Evolutionary conservation across 2,797 vertebrate species (phyloP), one percentile per base, ranked within the genome.

Genomic region (Oreonectes daqikongensis): DNA sequence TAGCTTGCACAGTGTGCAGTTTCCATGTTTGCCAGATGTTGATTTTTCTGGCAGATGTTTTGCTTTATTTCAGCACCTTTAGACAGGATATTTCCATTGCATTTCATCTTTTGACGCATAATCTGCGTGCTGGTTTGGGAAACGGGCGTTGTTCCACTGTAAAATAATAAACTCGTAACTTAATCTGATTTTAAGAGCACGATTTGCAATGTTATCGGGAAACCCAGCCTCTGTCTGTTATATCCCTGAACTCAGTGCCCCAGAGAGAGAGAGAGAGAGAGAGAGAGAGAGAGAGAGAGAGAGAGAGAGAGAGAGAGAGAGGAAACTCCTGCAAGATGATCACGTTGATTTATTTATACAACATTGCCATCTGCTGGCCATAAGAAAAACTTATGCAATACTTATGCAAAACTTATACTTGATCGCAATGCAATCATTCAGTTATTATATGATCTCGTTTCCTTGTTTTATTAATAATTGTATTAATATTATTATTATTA

Each of bases 291-390:
- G 28, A 38, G 35, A 38, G 35, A 38, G 35, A 38, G 35, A 38
- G 35, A 38, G 40, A 42, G 40, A 14, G 40, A 59, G 38, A 60
- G 20, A 71, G 18, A 46, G 26, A 20, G 22, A 59, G 18, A 26
- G 26, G 5, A 15, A 60, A 32, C 42, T 50, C 24, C 72, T 10
- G 60, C 46, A 24, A 40, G 60, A 60, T 12, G 53, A 26, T 55
- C 7, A 44, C 35, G 30, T 12, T 22, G 2, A 48, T 12, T 26
- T 35, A n/a, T n/a, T 22, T 1, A 46, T 15, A 44, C 28, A 14
- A 68, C 35, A 59, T n/a, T 35, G 74, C 42, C 74, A 68, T 69
- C 74, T 76, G 74, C 53, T 69, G 74, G 74, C 5, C 48, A 35
- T 20, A 7, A 38, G 6, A 50, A 15, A 3, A 28, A 76, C 40